Evolutionary conservation across 2,797 vertebrate genomes (phyloP).

Genomic region (Rhadinocentrus ornatus): DNA sequence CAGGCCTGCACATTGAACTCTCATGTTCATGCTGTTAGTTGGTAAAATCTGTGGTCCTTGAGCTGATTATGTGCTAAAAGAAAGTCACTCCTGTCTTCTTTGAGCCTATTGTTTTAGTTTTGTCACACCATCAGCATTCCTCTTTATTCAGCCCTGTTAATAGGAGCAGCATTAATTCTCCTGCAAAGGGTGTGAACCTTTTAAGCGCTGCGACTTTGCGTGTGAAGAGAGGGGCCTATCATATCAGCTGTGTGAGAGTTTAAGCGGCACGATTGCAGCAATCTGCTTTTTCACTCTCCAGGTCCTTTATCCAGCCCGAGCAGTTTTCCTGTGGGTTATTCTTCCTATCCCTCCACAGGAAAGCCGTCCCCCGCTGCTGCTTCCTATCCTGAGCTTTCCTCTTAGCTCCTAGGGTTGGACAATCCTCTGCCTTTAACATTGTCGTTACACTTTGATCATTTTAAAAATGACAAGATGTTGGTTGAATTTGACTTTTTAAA

Average conservation of each 20-base stretch:
- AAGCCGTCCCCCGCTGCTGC: conserved; percentile 73
- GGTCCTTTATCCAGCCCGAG: conserved; percentile 77
- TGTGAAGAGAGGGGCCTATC: conserved; percentile 73
- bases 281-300: conserved; percentile 78
- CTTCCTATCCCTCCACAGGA: conserved; percentile 83
- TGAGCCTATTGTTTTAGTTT: conserved; percentile 53
- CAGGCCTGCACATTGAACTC: neutral
- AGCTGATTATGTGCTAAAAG: conserved; percentile 3
- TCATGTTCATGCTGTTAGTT: neutral
- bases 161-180: conserved; percentile 33
- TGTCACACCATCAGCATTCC: conserved; percentile 51
- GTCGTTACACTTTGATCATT: conserved; percentile 72
- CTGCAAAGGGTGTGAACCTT: conserved; percentile 52
- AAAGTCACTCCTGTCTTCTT: conserved; percentile 36
- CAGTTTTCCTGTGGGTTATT: conserved; percentile 83
- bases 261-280: conserved; percentile 63
- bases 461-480: neutral
- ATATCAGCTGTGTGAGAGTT: conserved; percentile 73
- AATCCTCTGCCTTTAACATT: conserved; percentile 65
- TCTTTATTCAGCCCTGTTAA: conserved; percentile 36
- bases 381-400: conserved; percentile 81
- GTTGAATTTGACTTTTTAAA: neutral
- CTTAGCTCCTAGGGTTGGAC: conserved; percentile 60
- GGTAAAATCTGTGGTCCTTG: conserved; percentile 15
- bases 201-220: conserved; percentile 53